Conservation (phyloP, 2,113 vertebrate species). For the Geothlypis trichas region DNA sequence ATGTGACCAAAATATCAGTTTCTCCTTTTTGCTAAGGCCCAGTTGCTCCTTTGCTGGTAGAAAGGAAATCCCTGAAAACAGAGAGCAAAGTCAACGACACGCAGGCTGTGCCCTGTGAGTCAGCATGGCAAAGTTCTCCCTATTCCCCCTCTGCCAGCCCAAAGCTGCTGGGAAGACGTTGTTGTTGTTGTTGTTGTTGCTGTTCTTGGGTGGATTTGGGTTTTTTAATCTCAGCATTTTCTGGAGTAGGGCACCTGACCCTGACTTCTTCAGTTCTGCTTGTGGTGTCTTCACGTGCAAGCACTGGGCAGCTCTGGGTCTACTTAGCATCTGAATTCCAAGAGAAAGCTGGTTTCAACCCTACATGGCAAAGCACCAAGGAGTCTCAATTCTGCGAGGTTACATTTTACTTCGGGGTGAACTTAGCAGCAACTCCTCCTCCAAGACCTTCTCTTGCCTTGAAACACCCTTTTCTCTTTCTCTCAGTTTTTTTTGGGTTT, state of each 20-base stretch:
- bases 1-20: slow-evolving; percentile 27
- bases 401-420: background rate
- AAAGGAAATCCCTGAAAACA: slow-evolving; percentile 25
- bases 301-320: background rate
- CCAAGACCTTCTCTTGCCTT: background rate
- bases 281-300: background rate
- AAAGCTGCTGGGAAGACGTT: background rate
- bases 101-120: background rate
- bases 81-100: background rate
- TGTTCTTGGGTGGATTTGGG: background rate
- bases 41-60: background rate
- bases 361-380: background rate
- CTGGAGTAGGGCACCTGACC: background rate
- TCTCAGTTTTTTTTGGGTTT: rapidly evolving
- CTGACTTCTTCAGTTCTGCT: background rate
- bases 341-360: background rate
- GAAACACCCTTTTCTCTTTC: background rate
- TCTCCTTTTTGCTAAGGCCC: background rate
- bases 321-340: background rate
- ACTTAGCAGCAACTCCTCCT: background rate
- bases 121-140: background rate
- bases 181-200: background rate
- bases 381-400: background rate
- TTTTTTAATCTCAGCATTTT: background rate
- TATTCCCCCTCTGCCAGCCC: background rate